Percentiles rank a stretch among this genome's conserved stretches.
phyloP scores from a whole-genome alignment of 2,888 invertebrate genomes.

The Orthosia cruda region DNA sequence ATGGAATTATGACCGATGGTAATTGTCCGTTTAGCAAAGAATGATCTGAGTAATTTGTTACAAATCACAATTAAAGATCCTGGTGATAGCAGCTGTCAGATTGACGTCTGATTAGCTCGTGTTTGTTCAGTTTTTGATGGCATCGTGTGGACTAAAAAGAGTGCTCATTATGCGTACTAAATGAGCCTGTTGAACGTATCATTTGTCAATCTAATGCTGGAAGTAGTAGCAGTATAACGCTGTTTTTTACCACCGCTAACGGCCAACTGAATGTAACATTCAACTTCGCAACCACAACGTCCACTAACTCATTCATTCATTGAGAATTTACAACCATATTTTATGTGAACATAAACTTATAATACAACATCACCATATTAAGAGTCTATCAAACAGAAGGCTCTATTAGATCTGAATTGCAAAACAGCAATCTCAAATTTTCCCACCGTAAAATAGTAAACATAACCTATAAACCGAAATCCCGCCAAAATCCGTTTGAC shows the following conservation, averaged over 20 bases:
- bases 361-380: constrained; percentile 54
- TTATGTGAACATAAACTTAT: constrained; percentile 53
- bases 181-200: constrained; percentile 56
- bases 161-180: constrained; percentile 58
- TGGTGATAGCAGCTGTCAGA: constrained; percentile 75
- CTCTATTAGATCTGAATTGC: constrained; percentile 64
- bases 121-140: constrained; percentile 51
- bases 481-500: constrained; percentile 74
- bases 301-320: constrained; percentile 52
- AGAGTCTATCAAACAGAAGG: constrained; percentile 58
- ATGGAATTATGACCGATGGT: constrained; percentile 60
- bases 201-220: constrained; percentile 53
- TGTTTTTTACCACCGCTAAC: constrained; percentile 35
- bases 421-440: constrained; percentile 61
- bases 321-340: constrained; percentile 55
- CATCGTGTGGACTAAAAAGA: constrained; percentile 55
- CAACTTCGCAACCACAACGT: constrained; percentile 32
- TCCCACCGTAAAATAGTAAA: constrained; percentile 65
- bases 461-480: constrained; percentile 70
- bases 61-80: constrained; percentile 74
- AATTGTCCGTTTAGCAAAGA: constrained; percentile 71
- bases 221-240: constrained; percentile 28
- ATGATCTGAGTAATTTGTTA: constrained; percentile 72
- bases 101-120: constrained; percentile 73
- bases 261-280: constrained; percentile 10